Conservation (phyloP, 2,888 invertebrate genomes). For the Pseudococcus viburni region DNA sequence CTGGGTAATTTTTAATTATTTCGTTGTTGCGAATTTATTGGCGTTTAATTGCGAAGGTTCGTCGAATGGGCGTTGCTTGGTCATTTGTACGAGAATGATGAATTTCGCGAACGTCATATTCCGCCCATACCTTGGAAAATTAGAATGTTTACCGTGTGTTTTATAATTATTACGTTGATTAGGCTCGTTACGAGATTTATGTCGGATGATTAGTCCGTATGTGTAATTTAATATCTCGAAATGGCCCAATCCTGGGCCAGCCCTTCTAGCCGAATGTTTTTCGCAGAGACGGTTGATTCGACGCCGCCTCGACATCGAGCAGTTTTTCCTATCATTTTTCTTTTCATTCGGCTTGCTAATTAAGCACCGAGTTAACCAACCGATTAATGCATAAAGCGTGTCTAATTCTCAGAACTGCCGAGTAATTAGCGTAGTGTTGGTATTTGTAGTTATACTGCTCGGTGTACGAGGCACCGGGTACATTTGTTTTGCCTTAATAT, state of each 20-base stretch:
- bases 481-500: slow-evolving; percentile 15
- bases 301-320: background rate
- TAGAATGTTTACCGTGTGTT: slow-evolving; percentile 31
- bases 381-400: slow-evolving; percentile 47
- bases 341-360: background rate
- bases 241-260: background rate
- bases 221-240: slow-evolving; percentile 17
- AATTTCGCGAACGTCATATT: slow-evolving; percentile 47
- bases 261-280: too few relatives aligned
- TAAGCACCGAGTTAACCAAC: background rate
- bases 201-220: slow-evolving; percentile 29
- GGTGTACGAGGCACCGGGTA: background rate
- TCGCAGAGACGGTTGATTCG: too few relatives aligned
- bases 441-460: background rate
- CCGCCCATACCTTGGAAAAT: background rate
- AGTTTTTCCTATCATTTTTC: background rate
- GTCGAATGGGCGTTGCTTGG: slow-evolving; percentile 2
- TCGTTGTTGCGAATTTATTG: slow-evolving; percentile 48
- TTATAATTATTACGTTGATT: slow-evolving; percentile 44
- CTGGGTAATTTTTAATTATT: slow-evolving; percentile 29
- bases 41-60: slow-evolving; percentile 15
- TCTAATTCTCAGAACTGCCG: slow-evolving; percentile 10
- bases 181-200: slow-evolving; percentile 45
- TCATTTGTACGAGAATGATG: slow-evolving; percentile 1
- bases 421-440: slow-evolving; percentile 10